Base-by-base conservation (phyloP, 2,113 vertebrate genomes). In the Odontesthes bonariensis region DNA sequence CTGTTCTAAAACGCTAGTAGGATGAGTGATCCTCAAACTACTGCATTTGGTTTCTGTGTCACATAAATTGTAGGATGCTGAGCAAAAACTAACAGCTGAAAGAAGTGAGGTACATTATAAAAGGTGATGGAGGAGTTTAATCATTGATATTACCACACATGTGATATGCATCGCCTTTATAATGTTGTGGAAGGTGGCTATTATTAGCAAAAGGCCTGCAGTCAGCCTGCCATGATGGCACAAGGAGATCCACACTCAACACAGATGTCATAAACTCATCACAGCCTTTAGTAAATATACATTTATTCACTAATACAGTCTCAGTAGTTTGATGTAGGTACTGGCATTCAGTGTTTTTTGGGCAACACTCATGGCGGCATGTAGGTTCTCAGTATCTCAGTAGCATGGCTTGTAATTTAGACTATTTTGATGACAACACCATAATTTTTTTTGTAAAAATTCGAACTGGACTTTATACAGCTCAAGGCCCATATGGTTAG, bases 131-230 rank as follows among this genome's bases (percentile, higher is more conserved):
- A 53, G 14, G 51, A 68, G 9, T 59, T 62, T 12, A 32, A 70
- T 8, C 17, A n/a, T n/a, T 5, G 46, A 4, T n/a, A 49, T 49
- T 19, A 19, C 16, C 46, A 61, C 51, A 32, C 46, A 60, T 70
- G 82, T 52, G 35, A 62, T 62, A 66, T 61, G 69, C 74, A 72
- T 42, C 66, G 84, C 70, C 77, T 78, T 72, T 66, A 73, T 35
- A 73, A 71, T 74, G 68, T 77, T 74, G 86, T 84, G 69, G 69
- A 73, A 79, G 79, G 74, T 69, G 54, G 83, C 83, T 91, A 86
- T 89, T 85, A 83, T 89, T 90, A 91, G 90, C 77, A 47, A 60
- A 78, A 65, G 76, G 82, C 82, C 78, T 79, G 78, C 57, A 84
- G 82, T 87, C 65, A 82, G 53, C 60, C 69, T 87, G 57, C 76